Percentiles rank a stretch among this genome's conserved stretches.
Evolutionary conservation across 2,113 vertebrate genomes (phyloP).

Genomic region (Sorex araneus): DNA sequence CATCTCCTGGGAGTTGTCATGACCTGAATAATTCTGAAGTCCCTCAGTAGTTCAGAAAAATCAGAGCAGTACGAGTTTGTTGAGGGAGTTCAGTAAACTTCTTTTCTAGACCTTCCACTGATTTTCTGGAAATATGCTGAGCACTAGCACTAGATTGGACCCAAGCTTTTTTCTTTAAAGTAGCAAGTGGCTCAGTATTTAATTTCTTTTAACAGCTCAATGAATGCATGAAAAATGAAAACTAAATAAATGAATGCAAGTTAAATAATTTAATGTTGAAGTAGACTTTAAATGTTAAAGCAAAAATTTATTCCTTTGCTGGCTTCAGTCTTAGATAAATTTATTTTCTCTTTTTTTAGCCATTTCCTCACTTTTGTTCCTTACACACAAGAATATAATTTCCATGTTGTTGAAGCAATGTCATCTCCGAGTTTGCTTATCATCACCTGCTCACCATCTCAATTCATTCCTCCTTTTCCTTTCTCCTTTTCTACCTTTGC

Average conservation of each 20-base stretch:
- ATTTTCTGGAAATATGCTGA: slow-evolving; percentile 46
- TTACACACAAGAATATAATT: slow-evolving; percentile 15
- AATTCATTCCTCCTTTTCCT: background rate
- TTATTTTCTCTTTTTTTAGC: slow-evolving; percentile 37
- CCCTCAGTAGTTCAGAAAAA: slow-evolving; percentile 35
- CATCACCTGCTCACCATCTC: background rate
- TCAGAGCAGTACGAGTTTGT: slow-evolving; percentile 55
- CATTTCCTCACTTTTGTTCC: background rate
- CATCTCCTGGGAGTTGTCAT: background rate
- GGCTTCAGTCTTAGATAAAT: background rate
- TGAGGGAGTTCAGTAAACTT: slow-evolving; percentile 10
- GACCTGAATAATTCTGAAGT: background rate
- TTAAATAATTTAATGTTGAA: no score
- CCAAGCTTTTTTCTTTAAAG: background rate
- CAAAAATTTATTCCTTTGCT: background rate
- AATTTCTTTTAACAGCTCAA: background rate
- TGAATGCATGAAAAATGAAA: background rate
- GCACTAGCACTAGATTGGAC: background rate
- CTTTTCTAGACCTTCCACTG: slow-evolving; percentile 32
- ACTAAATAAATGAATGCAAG: background rate
- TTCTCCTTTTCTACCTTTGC: background rate
- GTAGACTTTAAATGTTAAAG: slow-evolving; percentile 25
- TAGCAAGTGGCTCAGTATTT: background rate
- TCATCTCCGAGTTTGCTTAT: background rate
- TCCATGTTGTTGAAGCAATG: background rate